Evolutionary conservation across 2,797 vertebrate genomes (phyloP), one percentile per base, ranked within the genome.

Genomic region (Melanotaenia nigrans): DNA sequence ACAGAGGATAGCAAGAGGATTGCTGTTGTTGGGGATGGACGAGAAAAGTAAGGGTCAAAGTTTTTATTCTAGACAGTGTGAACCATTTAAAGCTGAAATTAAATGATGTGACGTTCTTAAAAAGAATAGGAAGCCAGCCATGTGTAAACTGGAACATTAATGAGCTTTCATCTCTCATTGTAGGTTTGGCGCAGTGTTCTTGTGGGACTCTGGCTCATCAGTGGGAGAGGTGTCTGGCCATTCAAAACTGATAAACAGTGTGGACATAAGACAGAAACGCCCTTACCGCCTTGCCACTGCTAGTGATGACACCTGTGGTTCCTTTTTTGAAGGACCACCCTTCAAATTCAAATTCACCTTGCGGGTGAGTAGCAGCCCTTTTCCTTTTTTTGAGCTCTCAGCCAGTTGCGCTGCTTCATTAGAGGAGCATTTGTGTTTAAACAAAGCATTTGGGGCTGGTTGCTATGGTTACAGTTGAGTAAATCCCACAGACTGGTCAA

Each of bases 1-100:
- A 98, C 98, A 0, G 96, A 96, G 87, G 98, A 99, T 77, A 99
- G 95, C 92, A 97, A 98, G 89, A 96, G 97, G 88, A 92, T 99
- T 54, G 97, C 97, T 1, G 95, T 95, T 58, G 98, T 97, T 68
- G 98, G 98, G 13, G 96, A 98, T 35, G 98, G 97, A 76, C 92
- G 97, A 74, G 97, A 97, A 81, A 99, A 96, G 98, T 99, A 88
- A 96, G 97, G 95, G 11, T 55, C 25, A 30, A 51, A 36, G 1
- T 51, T 32, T 35, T n/a, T 9, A 1, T 1, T 1, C 38, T 56
- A 45, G 12, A 56, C 25, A 40, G 35, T 35, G 10, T 53, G 36
- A 38, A 3, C 12, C 2, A 6, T 16, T 11, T 35, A 6, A 55
- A 38, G 18, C 13, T 8, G 6, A 1, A 45, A 20, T 32, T n/a